Evolutionary conservation across 64 coral and sea anemone species (phyloP).

Genomic region (Stichodactyla helianthus): DNA sequence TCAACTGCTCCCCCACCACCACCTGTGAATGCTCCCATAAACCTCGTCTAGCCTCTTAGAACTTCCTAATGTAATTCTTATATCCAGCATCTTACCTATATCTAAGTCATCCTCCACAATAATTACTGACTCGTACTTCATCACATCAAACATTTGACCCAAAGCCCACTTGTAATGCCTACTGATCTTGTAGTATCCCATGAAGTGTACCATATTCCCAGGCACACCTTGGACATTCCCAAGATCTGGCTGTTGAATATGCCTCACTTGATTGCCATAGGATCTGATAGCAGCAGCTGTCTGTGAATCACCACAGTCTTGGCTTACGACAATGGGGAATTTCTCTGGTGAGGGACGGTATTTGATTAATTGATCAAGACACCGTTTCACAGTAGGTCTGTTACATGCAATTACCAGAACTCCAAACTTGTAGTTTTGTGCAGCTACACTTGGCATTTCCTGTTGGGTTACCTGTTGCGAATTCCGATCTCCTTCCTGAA

Average conservation of each 20-base stretch:
- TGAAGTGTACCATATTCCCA: constrained; percentile 71
- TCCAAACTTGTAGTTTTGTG: constrained; percentile 28
- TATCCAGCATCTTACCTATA: constrained; percentile 62
- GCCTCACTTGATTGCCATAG: constrained; percentile 54
- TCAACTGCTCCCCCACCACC: no score
- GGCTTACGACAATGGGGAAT: constrained; percentile 94
- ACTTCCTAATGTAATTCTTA: no score
- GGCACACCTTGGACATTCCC: constrained; percentile 59
- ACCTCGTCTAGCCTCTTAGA: no score
- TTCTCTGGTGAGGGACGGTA: constrained; percentile 69
- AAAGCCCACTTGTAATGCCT: constrained; percentile 96
- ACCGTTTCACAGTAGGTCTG: constrained; percentile 71
- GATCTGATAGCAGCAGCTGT: constrained; percentile 68
- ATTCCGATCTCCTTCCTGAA: neutral
- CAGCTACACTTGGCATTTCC: neutral
- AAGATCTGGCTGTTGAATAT: constrained; percentile 89
- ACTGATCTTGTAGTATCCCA: constrained; percentile 95
- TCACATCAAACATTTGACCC: constrained; percentile 72
- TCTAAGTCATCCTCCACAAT: constrained; percentile 98
- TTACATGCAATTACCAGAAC: constrained; percentile 87
- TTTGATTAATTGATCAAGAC: constrained; percentile 69
- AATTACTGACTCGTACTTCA: constrained; percentile 64
- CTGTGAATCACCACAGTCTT: constrained; percentile 81
- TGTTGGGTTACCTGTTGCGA: neutral
- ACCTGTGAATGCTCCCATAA: no score